phyloP scores from a whole-genome alignment of 1,140 invertebrate species.

The Dreissena polymorpha region DNA sequence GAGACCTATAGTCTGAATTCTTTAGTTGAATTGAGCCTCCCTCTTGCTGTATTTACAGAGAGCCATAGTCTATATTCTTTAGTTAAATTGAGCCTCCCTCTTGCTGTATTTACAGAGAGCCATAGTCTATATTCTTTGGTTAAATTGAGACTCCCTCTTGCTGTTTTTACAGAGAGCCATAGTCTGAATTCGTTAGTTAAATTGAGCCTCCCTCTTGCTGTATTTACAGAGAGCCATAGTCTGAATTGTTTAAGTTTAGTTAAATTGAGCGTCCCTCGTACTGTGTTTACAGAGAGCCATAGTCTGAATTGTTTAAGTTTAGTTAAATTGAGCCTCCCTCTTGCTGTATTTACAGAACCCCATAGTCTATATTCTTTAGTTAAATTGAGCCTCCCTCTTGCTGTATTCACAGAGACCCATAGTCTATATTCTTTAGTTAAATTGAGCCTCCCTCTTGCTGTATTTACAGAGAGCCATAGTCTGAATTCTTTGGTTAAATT shows the following conservation, averaged over 20 bases:
- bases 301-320: not conserved
- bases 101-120: no score
- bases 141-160: no score
- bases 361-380: not conserved
- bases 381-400: no score
- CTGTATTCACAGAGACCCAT: slow-evolving; percentile 41
- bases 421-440: not conserved
- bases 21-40: no score
- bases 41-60: no score
- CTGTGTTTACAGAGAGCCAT: slow-evolving; percentile 41
- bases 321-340: no score
- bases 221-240: slow-evolving; percentile 28
- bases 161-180: slow-evolving; percentile 41
- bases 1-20: slow-evolving; percentile 11
- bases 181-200: not conserved
- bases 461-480: slow-evolving; percentile 28
- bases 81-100: no score
- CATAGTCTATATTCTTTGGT: not conserved
- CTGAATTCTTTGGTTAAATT: not conserved
- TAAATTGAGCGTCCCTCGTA: no score
- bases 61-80: not conserved
- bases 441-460: no score
- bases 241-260: not conserved
- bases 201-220: no score
- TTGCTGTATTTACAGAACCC: no score